Conservation (phyloP, 2,888 invertebrate genomes). For the Aspidapion aeneum region DNA sequence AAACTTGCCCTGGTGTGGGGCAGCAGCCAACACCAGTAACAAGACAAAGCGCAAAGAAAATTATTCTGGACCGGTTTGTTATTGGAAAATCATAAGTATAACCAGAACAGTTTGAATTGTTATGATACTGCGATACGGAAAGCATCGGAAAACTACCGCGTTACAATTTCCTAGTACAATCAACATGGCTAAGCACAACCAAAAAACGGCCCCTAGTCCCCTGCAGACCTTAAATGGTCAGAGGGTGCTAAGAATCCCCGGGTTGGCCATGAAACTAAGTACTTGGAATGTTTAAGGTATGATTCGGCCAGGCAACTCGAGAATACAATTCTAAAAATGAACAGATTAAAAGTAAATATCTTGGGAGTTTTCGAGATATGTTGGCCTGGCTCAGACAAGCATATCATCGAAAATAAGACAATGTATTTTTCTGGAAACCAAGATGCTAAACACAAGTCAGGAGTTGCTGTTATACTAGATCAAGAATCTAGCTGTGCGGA, state of each 20-base stretch:
- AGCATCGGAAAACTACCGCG: not conserved
- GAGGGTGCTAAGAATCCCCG: constrained; percentile 18
- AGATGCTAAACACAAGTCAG: not conserved
- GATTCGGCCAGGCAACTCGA: not conserved
- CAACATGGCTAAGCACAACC: not conserved
- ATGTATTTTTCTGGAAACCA: constrained; percentile 1
- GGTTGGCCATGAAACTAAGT: not conserved
- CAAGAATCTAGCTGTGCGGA: not conserved
- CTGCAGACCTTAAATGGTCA: constrained; percentile 14
- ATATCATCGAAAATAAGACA: not conserved
- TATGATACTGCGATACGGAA: constrained; percentile 2
- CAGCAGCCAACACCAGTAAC: constrained; percentile 1
- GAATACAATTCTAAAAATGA: not conserved
- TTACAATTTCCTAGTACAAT: not conserved
- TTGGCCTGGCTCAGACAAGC: not conserved
- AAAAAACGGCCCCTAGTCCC: constrained; percentile 4
- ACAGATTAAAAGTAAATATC: too few species aligned
- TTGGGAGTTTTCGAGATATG: not conserved
- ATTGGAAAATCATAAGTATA: not conserved
- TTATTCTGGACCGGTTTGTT: constrained; percentile 3
- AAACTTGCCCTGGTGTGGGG: not conserved
- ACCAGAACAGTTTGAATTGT: not conserved
- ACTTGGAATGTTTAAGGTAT: not conserved
- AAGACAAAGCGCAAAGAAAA: constrained; percentile 1
- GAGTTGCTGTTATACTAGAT: not conserved